These are phyloP conservation scores for Zygothrica quintamaculata DNA, from an alignment of 2,888 invertebrate genomes.

Conservation along the genomic window DNA sequence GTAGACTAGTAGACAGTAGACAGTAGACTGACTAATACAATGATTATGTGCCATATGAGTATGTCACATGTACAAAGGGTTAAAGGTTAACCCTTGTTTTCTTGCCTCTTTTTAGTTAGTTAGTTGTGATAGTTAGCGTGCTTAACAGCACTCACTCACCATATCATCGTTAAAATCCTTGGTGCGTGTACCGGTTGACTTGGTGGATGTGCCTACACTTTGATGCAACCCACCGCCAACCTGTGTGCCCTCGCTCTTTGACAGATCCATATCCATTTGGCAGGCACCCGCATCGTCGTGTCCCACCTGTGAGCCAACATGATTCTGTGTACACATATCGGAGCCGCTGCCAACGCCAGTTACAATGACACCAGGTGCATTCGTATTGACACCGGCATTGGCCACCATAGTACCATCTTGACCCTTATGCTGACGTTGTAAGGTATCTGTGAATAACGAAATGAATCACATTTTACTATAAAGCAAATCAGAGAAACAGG, in stretches of 20 bases:
- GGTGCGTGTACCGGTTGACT: constrained; percentile 87
- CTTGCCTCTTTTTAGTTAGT: no score
- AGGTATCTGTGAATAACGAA: constrained; percentile 82
- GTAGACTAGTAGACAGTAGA: constrained; percentile 8
- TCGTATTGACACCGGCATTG: constrained; percentile 74
- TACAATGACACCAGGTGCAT: constrained; percentile 69
- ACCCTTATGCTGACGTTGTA: constrained; percentile 88
- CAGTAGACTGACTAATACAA: constrained; percentile 1
- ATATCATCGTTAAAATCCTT: constrained; percentile 89
- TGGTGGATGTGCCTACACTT: constrained; percentile 86
- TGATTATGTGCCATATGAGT: constrained; percentile 1
- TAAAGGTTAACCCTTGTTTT: no score
- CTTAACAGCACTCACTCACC: constrained; percentile 83
- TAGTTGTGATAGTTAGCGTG: constrained; percentile 24
- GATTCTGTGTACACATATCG: constrained; percentile 88
- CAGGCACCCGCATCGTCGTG: constrained; percentile 84
- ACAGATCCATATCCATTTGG: constrained; percentile 86
- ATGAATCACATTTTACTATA: background rate
- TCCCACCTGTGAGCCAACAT: constrained; percentile 87
- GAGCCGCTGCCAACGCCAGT: constrained; percentile 82
- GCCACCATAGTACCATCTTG: constrained; percentile 86
- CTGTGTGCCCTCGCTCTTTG: constrained; percentile 92
- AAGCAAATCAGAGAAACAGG: constrained; percentile 6
- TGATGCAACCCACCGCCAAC: constrained; percentile 90
- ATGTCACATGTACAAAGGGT: background rate